A percentile compares a stretch with the other conserved stretches of the same genome.
Conservation (phyloP, 2,797 vertebrate species). For the Centroberyx gerrardi region DNA sequence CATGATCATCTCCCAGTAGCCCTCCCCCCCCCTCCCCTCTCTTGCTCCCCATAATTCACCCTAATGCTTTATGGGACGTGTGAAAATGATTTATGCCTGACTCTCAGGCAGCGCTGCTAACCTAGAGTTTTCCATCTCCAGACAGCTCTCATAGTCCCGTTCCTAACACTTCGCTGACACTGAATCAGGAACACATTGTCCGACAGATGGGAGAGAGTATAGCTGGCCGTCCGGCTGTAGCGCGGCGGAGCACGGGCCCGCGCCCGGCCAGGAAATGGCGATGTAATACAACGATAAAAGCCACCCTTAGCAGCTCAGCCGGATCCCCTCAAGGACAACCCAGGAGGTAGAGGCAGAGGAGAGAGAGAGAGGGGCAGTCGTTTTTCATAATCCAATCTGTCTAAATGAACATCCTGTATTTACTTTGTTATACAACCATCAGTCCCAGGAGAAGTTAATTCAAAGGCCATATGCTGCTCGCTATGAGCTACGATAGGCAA, state of each 20-base stretch:
- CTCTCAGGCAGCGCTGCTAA: constrained; percentile 26
- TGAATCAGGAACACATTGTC: constrained; percentile 41
- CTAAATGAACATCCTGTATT: constrained; percentile 42
- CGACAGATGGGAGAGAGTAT: constrained; percentile 28
- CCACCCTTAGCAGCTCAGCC: constrained; percentile 43
- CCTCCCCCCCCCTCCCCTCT: neutral
- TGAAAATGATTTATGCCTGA: constrained; percentile 76
- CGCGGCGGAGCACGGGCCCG: neutral
- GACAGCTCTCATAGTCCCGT: constrained; percentile 36
- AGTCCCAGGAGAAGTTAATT: constrained; percentile 24
- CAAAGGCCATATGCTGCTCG: constrained; percentile 29
- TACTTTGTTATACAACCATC: constrained; percentile 29
- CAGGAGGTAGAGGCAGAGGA: constrained; percentile 13
- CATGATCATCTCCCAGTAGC: constrained; percentile 38
- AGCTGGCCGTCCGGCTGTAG: constrained; percentile 27
- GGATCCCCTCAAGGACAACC: constrained; percentile 15
- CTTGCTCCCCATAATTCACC: constrained; percentile 66
- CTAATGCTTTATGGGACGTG: constrained; percentile 66
- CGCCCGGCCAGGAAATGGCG: constrained; percentile 43
- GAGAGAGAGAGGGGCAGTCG: constrained; percentile 22
- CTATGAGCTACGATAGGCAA: neutral
- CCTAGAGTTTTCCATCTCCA: constrained; percentile 50
- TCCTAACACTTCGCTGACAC: constrained; percentile 48
- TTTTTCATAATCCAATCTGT: constrained; percentile 40
- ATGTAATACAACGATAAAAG: constrained; percentile 42